Conservation (phyloP, 2,797 vertebrate genomes). For the Anomalospiza imberbis region DNA sequence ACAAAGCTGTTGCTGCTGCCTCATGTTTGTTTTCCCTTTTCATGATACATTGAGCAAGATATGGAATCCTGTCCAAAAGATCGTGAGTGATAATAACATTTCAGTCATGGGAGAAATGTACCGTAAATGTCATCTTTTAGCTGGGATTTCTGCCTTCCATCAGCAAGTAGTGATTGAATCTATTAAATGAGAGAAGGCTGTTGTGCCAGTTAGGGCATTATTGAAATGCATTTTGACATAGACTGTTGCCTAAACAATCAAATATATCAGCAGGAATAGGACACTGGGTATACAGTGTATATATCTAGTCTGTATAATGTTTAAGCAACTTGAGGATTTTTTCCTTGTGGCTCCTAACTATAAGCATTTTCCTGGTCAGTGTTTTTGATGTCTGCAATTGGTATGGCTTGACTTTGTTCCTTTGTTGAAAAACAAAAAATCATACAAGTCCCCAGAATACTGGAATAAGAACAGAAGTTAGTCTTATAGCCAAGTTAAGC, state of each 20-base stretch:
- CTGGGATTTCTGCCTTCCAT: conserved; percentile 31
- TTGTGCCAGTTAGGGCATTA: neutral
- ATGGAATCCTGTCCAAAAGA: conserved; percentile 20
- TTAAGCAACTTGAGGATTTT: neutral
- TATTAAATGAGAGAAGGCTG: conserved; percentile 11
- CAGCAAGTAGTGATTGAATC: conserved; percentile 27
- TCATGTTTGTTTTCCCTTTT: conserved; percentile 42
- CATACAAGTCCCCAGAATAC: neutral
- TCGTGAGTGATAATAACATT: conserved; percentile 39
- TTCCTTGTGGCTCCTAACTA: neutral
- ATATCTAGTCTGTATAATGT: neutral
- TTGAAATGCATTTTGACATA: conserved; percentile 34
- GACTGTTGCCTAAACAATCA: conserved; percentile 25
- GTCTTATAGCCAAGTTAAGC: neutral
- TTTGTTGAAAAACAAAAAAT: neutral
- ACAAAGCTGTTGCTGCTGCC: conserved; percentile 1
- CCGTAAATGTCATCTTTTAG: conserved; percentile 18
- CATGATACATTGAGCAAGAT: conserved; percentile 17
- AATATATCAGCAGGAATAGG: neutral
- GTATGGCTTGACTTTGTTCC: neutral
- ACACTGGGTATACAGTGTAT: neutral
- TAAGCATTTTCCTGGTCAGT: neutral
- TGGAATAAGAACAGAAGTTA: neutral
- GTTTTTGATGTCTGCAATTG: neutral
- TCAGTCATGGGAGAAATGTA: conserved; percentile 14